Evolutionary conservation across 1,140 invertebrate species (phyloP), one percentile per base, ranked within the genome.

Genomic region (Drosophila jambulina): DNA sequence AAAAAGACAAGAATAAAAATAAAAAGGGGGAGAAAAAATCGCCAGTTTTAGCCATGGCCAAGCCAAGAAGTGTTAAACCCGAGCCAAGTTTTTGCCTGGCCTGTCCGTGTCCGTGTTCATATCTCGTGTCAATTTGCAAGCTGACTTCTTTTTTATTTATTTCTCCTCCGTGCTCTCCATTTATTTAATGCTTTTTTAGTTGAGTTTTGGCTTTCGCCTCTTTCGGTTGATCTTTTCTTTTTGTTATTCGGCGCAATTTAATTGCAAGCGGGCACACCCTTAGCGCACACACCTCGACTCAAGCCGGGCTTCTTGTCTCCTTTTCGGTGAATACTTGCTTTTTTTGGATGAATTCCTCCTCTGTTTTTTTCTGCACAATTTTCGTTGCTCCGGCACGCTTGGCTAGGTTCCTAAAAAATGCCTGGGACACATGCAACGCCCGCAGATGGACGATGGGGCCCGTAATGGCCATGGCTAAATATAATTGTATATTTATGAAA

Each of bases 401-500:
- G 81, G 85, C 83, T 90, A 85, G 82, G 46, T 78, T 71, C 43
- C 59, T 74, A 85, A 90, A 81, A 68, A 85, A 90, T 82, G 64
- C 57, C 17, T 65, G 56, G 75, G 61, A 58, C 49, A 63, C 85
- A 88, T 88, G 85, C 85, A 88, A 88, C 60, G 76, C 54, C 51
- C 38, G 27, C 48, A 77, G 63, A 67, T 67, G 58, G 58, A 68
- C 43, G 9, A 60, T 36, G 51, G 19, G 19, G 32, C 32, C 9
- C 15, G 9, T 64, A 78, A 56, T 71, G 72, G 72, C 53, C 71
- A 67, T 75, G 76, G 72, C 49, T 72, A 81, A 76, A 75, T 80
- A 65, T 86, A 87, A 87, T 84, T 88, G 84, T 78, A 90, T 90
- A 88, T 88, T 88, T 85, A 90, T 90, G 85, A 90, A 90, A 90